Evolutionary conservation across 2,888 invertebrate species (phyloP).

Genomic region (Octonoba sinensis): DNA sequence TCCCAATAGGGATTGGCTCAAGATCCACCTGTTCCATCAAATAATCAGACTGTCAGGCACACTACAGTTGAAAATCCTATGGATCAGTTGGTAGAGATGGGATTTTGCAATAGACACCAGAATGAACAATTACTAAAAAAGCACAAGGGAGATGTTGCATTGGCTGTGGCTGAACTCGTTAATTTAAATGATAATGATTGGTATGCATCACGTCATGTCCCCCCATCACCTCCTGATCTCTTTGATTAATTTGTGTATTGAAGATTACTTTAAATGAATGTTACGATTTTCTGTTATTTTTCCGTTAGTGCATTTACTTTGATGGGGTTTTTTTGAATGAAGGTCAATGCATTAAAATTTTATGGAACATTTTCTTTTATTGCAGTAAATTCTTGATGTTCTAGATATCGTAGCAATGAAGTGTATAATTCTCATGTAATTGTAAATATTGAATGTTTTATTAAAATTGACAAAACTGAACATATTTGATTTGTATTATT

Average conservation of each 20-base stretch:
- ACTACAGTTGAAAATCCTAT: conserved; percentile 24
- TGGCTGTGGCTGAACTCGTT: conserved; percentile 63
- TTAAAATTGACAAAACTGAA: too few relatives aligned
- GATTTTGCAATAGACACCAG: conserved; percentile 62
- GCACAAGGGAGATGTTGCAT: conserved; percentile 62
- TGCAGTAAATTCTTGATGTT: too few relatives aligned
- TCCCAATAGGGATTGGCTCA: too few relatives aligned
- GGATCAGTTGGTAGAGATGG: conserved; percentile 65
- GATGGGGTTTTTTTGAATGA: too few relatives aligned
- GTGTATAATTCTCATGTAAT: too few relatives aligned
- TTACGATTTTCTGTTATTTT: background rate
- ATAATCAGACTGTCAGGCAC: too few relatives aligned
- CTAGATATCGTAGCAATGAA: too few relatives aligned
- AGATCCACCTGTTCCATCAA: too few relatives aligned
- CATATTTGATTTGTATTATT: too few relatives aligned
- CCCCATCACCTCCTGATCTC: conserved; percentile 15
- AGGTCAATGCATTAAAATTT: too few relatives aligned
- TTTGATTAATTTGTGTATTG: conserved; percentile 26
- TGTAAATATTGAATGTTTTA: too few relatives aligned
- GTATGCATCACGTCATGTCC: conserved; percentile 56
- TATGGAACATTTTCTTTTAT: too few relatives aligned
- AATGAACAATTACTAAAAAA: conserved; percentile 62
- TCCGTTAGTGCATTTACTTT: conserved; percentile 8
- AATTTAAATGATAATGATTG: conserved; percentile 55
- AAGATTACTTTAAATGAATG: background rate